Evolutionary conservation across 2,113 vertebrate species (phyloP).

Genomic region (Rhipidura dahli): DNA sequence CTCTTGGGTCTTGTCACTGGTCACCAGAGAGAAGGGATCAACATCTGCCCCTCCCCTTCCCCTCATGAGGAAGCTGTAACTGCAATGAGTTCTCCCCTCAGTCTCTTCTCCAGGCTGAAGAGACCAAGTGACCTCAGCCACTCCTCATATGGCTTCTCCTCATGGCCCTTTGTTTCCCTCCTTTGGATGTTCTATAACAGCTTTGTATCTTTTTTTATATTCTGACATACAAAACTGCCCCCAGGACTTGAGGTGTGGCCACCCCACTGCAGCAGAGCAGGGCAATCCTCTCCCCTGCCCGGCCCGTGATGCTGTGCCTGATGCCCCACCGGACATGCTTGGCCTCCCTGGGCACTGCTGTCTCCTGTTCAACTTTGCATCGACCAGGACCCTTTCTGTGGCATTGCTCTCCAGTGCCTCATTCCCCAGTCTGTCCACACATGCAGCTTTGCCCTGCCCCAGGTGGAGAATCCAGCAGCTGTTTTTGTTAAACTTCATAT

Average conservation of each 20-base stretch:
- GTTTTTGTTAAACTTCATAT: not conserved
- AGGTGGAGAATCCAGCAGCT: not conserved
- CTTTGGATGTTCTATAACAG: not conserved
- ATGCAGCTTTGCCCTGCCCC: not conserved
- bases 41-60: not conserved
- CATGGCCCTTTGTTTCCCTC: not conserved
- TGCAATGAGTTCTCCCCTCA: not conserved
- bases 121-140: not conserved
- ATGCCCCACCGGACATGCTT: not conserved
- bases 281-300: not conserved
- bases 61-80: not conserved
- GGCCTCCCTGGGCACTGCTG: not conserved
- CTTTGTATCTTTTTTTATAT: not conserved
- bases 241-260: not conserved
- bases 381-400: fast-evolving
- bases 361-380: fast-evolving
- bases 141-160: not conserved
- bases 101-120: not conserved
- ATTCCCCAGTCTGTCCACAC: not conserved
- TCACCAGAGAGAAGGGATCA: not conserved
- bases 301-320: fast-evolving
- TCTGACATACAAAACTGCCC: not conserved
- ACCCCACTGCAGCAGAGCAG: not conserved
- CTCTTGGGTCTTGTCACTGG: not conserved
- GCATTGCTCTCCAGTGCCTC: not conserved